Base-by-base conservation (phyloP, 1,140 invertebrate genomes). In the Pristionchus pacificus region DNA sequence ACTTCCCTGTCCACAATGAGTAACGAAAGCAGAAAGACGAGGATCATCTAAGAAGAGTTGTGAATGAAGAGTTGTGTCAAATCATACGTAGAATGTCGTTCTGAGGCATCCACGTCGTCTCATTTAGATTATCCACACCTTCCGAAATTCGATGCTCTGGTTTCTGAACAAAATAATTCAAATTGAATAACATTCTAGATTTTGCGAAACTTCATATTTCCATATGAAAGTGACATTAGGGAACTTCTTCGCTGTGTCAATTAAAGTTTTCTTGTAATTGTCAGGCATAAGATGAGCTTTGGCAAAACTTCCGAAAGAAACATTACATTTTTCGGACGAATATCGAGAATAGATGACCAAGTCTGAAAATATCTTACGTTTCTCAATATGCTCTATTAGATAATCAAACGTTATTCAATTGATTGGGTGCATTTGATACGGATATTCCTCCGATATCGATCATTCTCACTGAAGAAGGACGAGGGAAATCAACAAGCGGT, bases 361-460 rank as follows among this genome's bases (percentile, higher is more conserved):
- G 38, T 49, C 38, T 49, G n/a, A n/a, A n/a, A n/a, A n/a, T n/a
- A n/a, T n/a, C n/a, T n/a, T n/a, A n/a, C n/a, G n/a, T n/a, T n/a
- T n/a, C n/a, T n/a, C n/a, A n/a, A n/a, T n/a, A n/a, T n/a, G n/a
- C n/a, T n/a, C n/a, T n/a, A n/a, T n/a, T n/a, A n/a, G n/a, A n/a
- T n/a, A n/a, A n/a, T n/a, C 38, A 6, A 10, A 49, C 38, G 6
- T 49, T n/a, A 28, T 69, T 32, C 62, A 69, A 29, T 27, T 2
- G 62, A 19, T 62, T 49, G 15, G 57, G 68, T 14, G 2, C 32
- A 68, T 49, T 25, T 2, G 60, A 49, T 6, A 49, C 57, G 19
- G 60, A 29, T 19, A 69, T 69, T 68, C 68, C 68, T 19, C 68
- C 68, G 19, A 69, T 62, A 59, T 66, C 19, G 27, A 69, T 29